Base-by-base conservation (phyloP, 2,797 vertebrate species). In the Chromis chromis region DNA sequence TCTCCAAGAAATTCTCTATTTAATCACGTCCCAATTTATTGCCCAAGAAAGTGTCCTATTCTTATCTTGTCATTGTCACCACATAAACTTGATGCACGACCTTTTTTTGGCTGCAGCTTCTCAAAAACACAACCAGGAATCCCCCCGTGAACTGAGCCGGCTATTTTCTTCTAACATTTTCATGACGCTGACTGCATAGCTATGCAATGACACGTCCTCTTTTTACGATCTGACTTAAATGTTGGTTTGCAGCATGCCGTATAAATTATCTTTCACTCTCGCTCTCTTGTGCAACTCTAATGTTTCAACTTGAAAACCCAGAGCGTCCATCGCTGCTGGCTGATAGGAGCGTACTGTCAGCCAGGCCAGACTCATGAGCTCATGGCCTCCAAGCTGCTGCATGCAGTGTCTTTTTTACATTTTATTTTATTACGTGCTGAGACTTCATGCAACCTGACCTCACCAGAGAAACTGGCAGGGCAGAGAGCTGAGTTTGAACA, bases 151-250 rank as follows among this genome's bases (percentile, higher is more conserved):
- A 21, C 44, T 3, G 48, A 68, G 77, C 46, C 7, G n/a, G 28
- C 42, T 68, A 11, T 81, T 74, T 62, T 50, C 40, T 33, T 55
- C 2, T 0, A 52, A 65, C 39, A 58, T 27, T 58, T 68, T 74
- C 55, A 57, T 48, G 57, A 69, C 3, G 19, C 67, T 66, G 13
- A 27, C 68, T 64, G 48, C 83, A 86, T 84, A 82, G 70, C 62
- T 62, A 31, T 65, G 67, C 57, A 39, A 31, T 86, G 86, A 88
- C 77, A 68, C 40, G 11, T 72, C 57, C 17, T 33, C 0, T 17
- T 84, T 88, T 87, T 87, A 84, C 33, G 54, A 72, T 62, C 63
- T 0, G 78, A 76, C 76, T 81, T 74, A 83, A 86, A 83, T 44
- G 44, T 57, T 50, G 81, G 83, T 81, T 81, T 79, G 58, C 22